phyloP scores from a whole-genome alignment of 2,113 vertebrate genomes.

The Lates calcarifer region DNA sequence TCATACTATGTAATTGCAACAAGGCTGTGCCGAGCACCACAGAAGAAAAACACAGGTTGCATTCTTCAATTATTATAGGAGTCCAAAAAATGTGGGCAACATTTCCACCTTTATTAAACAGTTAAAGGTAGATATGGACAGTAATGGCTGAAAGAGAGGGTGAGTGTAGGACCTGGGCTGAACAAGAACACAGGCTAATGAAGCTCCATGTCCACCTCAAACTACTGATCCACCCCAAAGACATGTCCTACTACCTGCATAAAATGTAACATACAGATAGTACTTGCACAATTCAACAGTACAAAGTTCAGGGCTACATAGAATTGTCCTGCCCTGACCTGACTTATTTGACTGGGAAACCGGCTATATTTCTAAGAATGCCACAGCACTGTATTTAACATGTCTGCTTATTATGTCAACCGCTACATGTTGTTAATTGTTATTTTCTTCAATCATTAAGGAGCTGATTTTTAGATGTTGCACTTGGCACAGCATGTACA shows the following conservation, averaged over 20 bases:
- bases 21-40: too few species aligned
- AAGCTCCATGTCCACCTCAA: constrained; percentile 1
- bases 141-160: not conserved
- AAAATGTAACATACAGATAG: constrained; percentile 1
- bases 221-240: not conserved
- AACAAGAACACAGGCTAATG: not conserved
- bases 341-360: not conserved
- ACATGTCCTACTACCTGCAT: constrained; percentile 3
- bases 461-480: not conserved
- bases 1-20: too few species aligned
- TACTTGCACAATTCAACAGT: constrained; percentile 22
- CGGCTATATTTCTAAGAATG: too few species aligned
- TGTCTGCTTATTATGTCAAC: not conserved
- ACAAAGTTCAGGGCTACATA: not conserved
- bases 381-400: not conserved
- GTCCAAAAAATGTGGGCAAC: not conserved
- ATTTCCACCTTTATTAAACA: constrained; percentile 2
- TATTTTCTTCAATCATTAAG: not conserved
- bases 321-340: not conserved
- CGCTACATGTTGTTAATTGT: not conserved
- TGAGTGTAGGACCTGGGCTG: not conserved
- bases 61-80: not conserved
- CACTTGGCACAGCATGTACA: not conserved
- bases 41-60: not conserved
- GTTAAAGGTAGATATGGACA: not conserved